A percentile compares a stretch with the other conserved stretches of the same genome.
phyloP scores from a whole-genome alignment of 1,140 invertebrate species.

The Conus ventricosus region DNA sequence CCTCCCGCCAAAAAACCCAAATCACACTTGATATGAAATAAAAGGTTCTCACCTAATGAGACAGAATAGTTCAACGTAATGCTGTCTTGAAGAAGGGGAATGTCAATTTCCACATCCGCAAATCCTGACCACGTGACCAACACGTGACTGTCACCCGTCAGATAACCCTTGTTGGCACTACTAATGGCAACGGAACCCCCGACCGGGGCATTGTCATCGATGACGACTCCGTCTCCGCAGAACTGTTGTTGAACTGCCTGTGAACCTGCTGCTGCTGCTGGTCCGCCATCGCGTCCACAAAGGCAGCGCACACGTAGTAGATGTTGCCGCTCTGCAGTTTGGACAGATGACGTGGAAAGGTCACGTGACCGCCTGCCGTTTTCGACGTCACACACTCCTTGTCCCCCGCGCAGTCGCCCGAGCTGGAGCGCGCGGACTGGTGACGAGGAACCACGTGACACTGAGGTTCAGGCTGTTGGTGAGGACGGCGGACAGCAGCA shows the following conservation, averaged over 20 bases:
- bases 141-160: conserved; percentile 29
- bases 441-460: conserved; percentile 49
- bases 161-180: conserved; percentile 23
- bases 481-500: conserved; percentile 33
- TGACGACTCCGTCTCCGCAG: conserved; percentile 53
- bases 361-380: neutral
- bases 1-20: no score
- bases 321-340: neutral
- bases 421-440: conserved; percentile 5
- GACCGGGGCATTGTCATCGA: conserved; percentile 46
- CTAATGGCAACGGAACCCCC: conserved; percentile 42
- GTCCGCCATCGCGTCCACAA: neutral
- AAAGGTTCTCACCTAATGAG: no score
- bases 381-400: neutral
- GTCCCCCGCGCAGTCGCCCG: conserved; percentile 1
- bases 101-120: conserved; percentile 32
- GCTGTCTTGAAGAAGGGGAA: neutral
- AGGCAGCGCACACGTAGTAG: neutral
- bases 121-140: conserved; percentile 49
- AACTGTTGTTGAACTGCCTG: neutral
- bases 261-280: no score
- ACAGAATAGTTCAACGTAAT: no score
- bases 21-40: no score
- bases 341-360: neutral
- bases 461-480: neutral